Evolutionary conservation across 2,797 vertebrate genomes (phyloP), one percentile per base, ranked within the genome.

Genomic region (Brachymystax lenok): DNA sequence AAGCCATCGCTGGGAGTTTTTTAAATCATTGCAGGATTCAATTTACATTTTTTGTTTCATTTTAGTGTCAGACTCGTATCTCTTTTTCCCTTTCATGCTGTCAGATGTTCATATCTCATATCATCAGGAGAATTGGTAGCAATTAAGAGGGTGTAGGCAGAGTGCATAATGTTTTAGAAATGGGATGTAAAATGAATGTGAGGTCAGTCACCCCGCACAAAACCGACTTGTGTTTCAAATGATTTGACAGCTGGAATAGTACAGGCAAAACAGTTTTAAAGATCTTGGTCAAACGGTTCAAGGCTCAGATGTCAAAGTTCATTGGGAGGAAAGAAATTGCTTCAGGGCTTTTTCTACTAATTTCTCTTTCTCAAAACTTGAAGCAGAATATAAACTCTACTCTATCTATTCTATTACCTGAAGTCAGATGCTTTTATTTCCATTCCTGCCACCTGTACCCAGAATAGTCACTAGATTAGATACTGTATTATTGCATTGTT

Each of bases 161-260:
- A 52, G 28, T 33, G 50, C 7, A 46, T 63, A n/a, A 30, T 77
- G 66, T 61, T 70, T 76, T 13, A 50, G 51, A 69, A 63, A 56
- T 54, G 33, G 54, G 30, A 73, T 69, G 52, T 59, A 46, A 30
- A 61, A 66, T 72, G 69, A 27, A 30, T 71, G 63, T 59, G n/a
- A 54, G 63, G 27, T 73, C 28, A 51, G 27, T 66, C 71, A 40
- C 61, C 63, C 71, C 27, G 3, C 35, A 70, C 61, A 56, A 5
- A 19, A 59, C 56, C 17, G n/a, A 59, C 56, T 17, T 17, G 56
- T 16, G 19, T 19, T 7, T 27, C 61, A 64, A n/a, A 67, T 27
- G 10, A 5, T 40, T 7, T 30, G 67, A 33, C 28, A 33, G 67
- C 27, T 66, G 63, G 24, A 30, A 66, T 24, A 66, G 24, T 24